Base-by-base conservation (phyloP, 2,797 vertebrate species). In the Trachurus trachurus region DNA sequence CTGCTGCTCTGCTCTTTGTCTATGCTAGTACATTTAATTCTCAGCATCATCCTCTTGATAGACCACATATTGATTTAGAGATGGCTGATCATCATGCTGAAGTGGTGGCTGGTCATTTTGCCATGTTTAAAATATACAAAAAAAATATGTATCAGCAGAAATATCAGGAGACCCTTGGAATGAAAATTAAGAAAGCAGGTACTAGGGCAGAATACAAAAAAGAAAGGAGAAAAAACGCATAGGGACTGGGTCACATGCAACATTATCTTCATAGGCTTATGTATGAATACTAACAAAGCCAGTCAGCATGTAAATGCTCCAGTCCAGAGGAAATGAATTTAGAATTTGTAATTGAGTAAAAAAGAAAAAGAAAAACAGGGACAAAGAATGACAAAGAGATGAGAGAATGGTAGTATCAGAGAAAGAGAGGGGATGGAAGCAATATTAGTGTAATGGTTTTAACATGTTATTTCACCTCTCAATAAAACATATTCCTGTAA, bases 11-110 rank as follows among this genome's bases (percentile, higher is more conserved):
- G 60, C 66, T 77, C 64, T 81, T 81, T 85, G 74, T 80, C 52
- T 84, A 26, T 26, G 42, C 69, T 70, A 61, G 50, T 78, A 19
- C 44, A 62, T 79, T 79, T 81, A 53, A 71, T 66, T 81, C 66
- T 11, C 69, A 53, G 49, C 68, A 57, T 66, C 4, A 0, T 60
- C 58, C 58, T 75, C 29, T 52, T 54, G 64, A 80, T 78, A 40
- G 56, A 82, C 42, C 49, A 61, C 13, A 22, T 77, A 88, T 77
- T 83, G 83, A 89, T 91, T 81, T 72, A 69, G 70, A 52, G 62
- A 56, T 37, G 59, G 68, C 44, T 62, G 66, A 85, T 78, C 11
- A 73, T 83, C 49, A 59, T 37, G 66, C 63, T 58, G 56, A 52
- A 80, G 63, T 40, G n/a, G 54, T n/a, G 37, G 49, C 45, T 47